Base-by-base conservation (phyloP, 1,140 invertebrate species). In the Meloidogyne hapla region DNA sequence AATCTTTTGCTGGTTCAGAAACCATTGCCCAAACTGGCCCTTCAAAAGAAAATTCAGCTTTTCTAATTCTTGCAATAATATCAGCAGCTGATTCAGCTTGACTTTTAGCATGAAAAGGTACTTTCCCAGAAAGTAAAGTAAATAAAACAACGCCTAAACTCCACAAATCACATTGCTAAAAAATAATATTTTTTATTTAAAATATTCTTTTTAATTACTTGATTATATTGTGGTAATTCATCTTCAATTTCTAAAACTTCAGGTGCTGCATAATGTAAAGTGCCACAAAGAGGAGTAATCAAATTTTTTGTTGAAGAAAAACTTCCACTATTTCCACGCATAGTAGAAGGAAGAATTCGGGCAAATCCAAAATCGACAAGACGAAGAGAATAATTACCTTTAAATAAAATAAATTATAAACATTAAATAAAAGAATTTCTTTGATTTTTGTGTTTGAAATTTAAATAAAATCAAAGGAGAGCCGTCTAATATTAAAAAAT, bases 331-430 rank as follows among this genome's bases (percentile, higher is more conserved):
- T 91, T 83, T 93, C 89, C 69, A 90, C 84, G 38, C 72, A 79
- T 21, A 69, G 38, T 18, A 66, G 21, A 66, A 8, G 88, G 88
- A 63, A 89, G 87, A 82, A 92, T 88, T 40, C 93, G 90, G 18
- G 94, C 93, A 89, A 94, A 94, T 48, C 94, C 94, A 90, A 95
- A 95, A 87, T 95, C 94, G 0, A 95, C 92, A 28, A 95, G 90
- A 87, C 93, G 94, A 0, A 94, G 90, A 28, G 56, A 28, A 42
- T 33, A 33, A 66, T 66, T 23, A n/a, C n/a, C 65, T 56, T 56
- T n/a, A n/a, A n/a, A n/a, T n/a, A n/a, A n/a, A n/a, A n/a, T n/a
- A n/a, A 48, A 48, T 1, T 15, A 48, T 48, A 5, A 3, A 65
- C 1, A 10, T 65, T 65, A 42, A 42, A 42, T 65, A 65, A 65